A percentile compares a stretch with the other conserved stretches of the same genome.
Evolutionary conservation across 2,888 invertebrate genomes (phyloP).

Genomic region (Drosophila paramelanica): DNA sequence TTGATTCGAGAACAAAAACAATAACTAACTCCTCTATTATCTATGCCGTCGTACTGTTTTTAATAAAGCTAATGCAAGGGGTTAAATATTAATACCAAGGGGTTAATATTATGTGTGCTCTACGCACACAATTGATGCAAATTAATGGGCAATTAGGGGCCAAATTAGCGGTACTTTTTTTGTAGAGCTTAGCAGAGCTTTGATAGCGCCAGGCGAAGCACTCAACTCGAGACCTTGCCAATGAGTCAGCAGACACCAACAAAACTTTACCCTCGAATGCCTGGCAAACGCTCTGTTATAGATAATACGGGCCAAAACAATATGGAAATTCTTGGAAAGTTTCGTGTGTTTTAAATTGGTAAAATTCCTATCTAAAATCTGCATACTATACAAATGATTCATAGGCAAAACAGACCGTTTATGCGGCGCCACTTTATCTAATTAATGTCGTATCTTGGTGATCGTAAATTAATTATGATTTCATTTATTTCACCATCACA

Average conservation of each 20-base stretch:
- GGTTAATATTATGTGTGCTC: slow-evolving; percentile 55
- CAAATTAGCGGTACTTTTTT: slow-evolving; percentile 66
- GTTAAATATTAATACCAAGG: slow-evolving; percentile 51
- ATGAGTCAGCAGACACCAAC: slow-evolving; percentile 22
- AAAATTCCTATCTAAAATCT: slow-evolving; percentile 18
- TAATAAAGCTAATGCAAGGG: slow-evolving; percentile 70
- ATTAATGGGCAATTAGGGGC: slow-evolving; percentile 67
- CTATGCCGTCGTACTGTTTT: slow-evolving; percentile 26
- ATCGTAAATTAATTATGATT: slow-evolving; percentile 35
- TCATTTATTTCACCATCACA: slow-evolving; percentile 36
- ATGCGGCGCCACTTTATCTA: slow-evolving; percentile 2
- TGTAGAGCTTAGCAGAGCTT: slow-evolving; percentile 49
- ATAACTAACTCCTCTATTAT: slow-evolving; percentile 5
- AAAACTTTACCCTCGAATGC: background rate
- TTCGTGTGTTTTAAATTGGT: background rate
- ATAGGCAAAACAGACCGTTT: slow-evolving; percentile 6
- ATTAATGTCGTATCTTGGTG: slow-evolving; percentile 28
- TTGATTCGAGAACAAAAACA: slow-evolving; percentile 15
- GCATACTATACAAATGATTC: slow-evolving; percentile 24
- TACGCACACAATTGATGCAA: slow-evolving; percentile 54
- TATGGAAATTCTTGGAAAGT: slow-evolving; percentile 29
- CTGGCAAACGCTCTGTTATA: background rate
- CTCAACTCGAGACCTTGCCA: background rate
- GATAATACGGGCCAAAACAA: slow-evolving; percentile 12
- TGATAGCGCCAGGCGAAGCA: slow-evolving; percentile 45